A percentile compares a stretch with the other conserved stretches of the same genome.
These are phyloP conservation scores for Mastomys coucha DNA, from an alignment of 2,113 vertebrate species.

Conservation along the genomic window DNA sequence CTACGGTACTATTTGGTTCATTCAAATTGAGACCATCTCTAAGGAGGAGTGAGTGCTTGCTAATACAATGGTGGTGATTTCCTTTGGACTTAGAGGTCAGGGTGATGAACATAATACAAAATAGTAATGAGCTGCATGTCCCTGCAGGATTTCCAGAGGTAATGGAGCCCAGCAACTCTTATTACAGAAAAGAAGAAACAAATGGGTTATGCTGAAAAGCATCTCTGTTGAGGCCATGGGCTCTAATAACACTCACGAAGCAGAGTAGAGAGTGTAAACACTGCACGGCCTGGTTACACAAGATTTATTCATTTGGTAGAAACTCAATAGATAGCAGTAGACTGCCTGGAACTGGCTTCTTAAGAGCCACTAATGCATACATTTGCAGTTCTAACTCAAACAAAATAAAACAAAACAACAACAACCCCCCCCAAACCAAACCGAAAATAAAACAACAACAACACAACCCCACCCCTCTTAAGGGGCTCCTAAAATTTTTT, in stretches of 20 bases:
- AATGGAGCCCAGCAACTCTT: not conserved
- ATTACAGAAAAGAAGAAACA: not conserved
- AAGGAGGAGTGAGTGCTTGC: not conserved
- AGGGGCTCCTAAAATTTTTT: not conserved
- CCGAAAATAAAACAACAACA: not conserved
- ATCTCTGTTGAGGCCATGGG: not conserved
- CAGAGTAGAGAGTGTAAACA: not conserved
- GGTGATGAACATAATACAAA: not conserved
- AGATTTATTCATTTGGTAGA: not conserved
- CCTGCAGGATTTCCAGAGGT: not conserved
- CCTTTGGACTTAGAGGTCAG: not conserved
- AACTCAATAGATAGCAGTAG: not conserved
- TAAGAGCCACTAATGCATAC: not conserved
- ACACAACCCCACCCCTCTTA: not conserved
- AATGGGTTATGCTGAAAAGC: not conserved
- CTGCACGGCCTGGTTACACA: not conserved
- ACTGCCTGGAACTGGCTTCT: not conserved
- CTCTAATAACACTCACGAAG: not conserved
- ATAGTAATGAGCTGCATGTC: not conserved
- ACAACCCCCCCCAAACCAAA: too few species aligned
- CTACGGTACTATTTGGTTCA: not conserved
- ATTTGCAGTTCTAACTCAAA: not conserved
- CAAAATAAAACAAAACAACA: not conserved
- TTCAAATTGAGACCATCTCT: not conserved
- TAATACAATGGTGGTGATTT: not conserved